Base-by-base conservation (phyloP, 2,797 vertebrate genomes). In the Tragopan temminckii region DNA sequence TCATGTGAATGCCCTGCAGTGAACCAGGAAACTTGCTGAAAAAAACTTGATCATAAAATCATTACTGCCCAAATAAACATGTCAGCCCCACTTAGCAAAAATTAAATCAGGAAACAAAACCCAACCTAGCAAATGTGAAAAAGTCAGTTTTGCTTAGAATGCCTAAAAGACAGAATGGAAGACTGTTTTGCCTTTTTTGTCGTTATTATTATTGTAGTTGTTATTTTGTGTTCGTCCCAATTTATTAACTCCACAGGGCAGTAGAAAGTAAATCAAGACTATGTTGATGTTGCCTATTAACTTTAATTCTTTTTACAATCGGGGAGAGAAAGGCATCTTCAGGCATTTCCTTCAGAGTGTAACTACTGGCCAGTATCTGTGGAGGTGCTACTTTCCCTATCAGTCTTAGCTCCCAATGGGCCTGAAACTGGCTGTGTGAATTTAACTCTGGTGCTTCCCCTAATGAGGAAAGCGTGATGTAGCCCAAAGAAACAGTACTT, bases 1-100 rank as follows among this genome's bases (percentile, higher is more conserved):
- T 53, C 38, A 33, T 43, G 18, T 55, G 31, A 78, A 85, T 58
- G 35, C 7, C 27, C 38, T 85, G 27, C 31, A 74, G 36, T 15
- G n/a, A 87, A 94, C 35, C 36, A 78, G 72, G 76, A 83, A 88
- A 84, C 52, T 42, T 64, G 6, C 17, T 3, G 3, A 80, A 93
- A 80, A 78, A 64, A n/a, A 42, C 31, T 19, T 53, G 10, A 85
- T 38, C 17, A 13, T 80, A 82, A 89, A 77, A 63, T 33, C 8
- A 46, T 72, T 67, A 45, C 33, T 74, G 33, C 16, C 52, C 79
- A 77, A 80, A 63, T 55, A 90, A 90, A 84, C 11, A 40, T 7
- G 20, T 13, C 33, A 61, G 8, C 7, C 11, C 21, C 23, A 25
- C 36, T 57, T n/a, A 87, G 31, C 67, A 68, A 68, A 94, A 70